phyloP scores from a whole-genome alignment of 2,888 invertebrate species.

The Cryptus viduatorius region DNA sequence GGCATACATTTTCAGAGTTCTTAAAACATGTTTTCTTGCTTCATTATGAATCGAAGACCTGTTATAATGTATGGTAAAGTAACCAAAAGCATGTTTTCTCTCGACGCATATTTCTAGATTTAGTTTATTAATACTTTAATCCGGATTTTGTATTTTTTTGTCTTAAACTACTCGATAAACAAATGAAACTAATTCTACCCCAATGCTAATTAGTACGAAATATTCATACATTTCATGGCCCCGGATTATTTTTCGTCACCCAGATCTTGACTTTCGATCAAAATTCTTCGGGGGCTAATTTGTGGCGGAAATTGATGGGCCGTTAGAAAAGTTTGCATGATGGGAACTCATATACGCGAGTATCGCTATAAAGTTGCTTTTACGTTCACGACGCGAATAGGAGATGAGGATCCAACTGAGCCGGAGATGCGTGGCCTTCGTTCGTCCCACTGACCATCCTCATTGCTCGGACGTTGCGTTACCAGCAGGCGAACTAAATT shows the following conservation, averaged over 20 bases:
- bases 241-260: conserved; percentile 25
- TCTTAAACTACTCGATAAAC: too few species aligned
- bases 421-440: conserved; percentile 51
- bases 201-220: conserved; percentile 36
- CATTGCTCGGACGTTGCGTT: conserved; percentile 42
- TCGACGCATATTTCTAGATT: too few species aligned
- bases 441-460: conserved; percentile 43
- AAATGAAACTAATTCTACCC: not conserved
- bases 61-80: too few species aligned
- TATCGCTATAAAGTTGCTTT: conserved; percentile 61
- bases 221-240: not conserved
- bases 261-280: conserved; percentile 16
- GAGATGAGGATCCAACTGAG: conserved; percentile 51
- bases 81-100: too few species aligned
- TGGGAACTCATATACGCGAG: conserved; percentile 21
- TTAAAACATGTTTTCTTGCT: too few species aligned
- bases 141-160: too few species aligned
- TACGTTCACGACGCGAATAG: conserved; percentile 61
- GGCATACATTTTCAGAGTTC: too few species aligned
- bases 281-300: conserved; percentile 33
- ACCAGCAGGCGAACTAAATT: conserved; percentile 58
- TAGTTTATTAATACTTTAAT: too few species aligned
- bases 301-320: conserved; percentile 51
- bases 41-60: too few species aligned
- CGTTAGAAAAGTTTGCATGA: conserved; percentile 37